Evolutionary conservation across 2,888 invertebrate species (phyloP), one percentile per base, ranked within the genome.

Genomic region (Tridacna crocea): DNA sequence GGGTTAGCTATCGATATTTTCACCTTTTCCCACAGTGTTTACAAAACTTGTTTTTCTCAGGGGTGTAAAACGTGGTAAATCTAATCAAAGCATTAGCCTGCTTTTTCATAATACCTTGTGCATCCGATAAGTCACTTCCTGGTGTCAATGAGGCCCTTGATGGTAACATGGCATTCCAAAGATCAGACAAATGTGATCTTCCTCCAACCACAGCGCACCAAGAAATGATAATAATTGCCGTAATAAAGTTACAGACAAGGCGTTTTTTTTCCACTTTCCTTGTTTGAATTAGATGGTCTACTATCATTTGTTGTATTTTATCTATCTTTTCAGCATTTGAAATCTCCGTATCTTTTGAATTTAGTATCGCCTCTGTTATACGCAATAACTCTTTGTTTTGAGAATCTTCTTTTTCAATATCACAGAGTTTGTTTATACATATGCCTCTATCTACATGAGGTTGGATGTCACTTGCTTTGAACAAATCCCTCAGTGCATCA

Each of bases 381-480:
- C 24, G 6, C 6, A 15, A 2, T 15, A 63, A 22, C 17, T 17
- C 12, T 15, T 63, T 11, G 11, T 0, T 24, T 26, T 15, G 22
- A 10, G 63, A 27, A 13, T 63, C 63, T 26, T 63, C 63, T 6
- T 24, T 63, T 63, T 63, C 63, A 26, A 63, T 63, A 17, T 26
- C 19, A 12, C 26, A 26, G 0, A 63, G 63, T 13, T 63, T 26
- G 2, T 63, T 27, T 15, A 26, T 24, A 63, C 63, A 63, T 11
- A 6, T 63, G 12, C 51, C 0, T n/a, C 17, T 24, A 24, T 51
- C 48, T 51, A 26, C 26, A 17, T 13, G 51, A 8, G 17, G 17
- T 51, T 22, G 22, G 12, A 72, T 47, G 17, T 72, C 72, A 10
- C 24, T n/a, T 8, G 51, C 72, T 17, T 72, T 72, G 48, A 72